Evolutionary conservation across 1,140 invertebrate genomes (phyloP).

Genomic region (Micrasema minimum): DNA sequence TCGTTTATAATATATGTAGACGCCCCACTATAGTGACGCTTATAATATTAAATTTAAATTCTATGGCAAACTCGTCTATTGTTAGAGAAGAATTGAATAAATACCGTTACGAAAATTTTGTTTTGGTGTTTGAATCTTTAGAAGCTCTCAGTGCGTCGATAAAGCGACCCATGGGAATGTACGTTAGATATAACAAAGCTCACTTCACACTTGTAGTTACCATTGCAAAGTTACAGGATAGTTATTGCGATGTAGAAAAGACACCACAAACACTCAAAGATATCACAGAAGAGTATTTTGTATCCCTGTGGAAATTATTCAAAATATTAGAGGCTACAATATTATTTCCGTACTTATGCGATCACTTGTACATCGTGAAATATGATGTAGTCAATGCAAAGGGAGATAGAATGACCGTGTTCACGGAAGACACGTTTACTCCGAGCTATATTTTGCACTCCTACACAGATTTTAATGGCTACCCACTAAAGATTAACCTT

Average conservation of each 20-base stretch:
- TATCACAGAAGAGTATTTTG: constrained; percentile 28
- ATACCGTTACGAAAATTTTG: not conserved
- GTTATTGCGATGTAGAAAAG: not conserved
- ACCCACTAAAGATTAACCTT: constrained; percentile 39
- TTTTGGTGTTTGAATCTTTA: not conserved
- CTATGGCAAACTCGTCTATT: not conserved
- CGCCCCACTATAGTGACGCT: not conserved
- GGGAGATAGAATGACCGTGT: constrained; percentile 4
- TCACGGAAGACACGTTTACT: constrained; percentile 8
- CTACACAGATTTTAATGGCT: constrained; percentile 47
- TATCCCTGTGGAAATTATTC: constrained; percentile 36
- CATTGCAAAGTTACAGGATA: not conserved
- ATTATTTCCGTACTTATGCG: constrained; percentile 40
- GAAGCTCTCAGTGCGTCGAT: not conserved
- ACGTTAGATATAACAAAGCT: constrained; percentile 14
- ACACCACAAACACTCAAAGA: constrained; percentile 27
- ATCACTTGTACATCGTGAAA: constrained; percentile 15
- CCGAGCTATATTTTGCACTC: constrained; percentile 8
- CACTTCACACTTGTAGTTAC: not conserved
- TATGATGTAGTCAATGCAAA: constrained; percentile 28
- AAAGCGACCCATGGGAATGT: not conserved
- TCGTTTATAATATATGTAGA: constrained; percentile 9
- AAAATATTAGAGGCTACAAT: constrained; percentile 32
- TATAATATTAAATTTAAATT: not conserved
- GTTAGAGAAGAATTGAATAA: not conserved